Conservation (phyloP, 2,888 invertebrate genomes). For the Steinernema scapterisci region DNA sequence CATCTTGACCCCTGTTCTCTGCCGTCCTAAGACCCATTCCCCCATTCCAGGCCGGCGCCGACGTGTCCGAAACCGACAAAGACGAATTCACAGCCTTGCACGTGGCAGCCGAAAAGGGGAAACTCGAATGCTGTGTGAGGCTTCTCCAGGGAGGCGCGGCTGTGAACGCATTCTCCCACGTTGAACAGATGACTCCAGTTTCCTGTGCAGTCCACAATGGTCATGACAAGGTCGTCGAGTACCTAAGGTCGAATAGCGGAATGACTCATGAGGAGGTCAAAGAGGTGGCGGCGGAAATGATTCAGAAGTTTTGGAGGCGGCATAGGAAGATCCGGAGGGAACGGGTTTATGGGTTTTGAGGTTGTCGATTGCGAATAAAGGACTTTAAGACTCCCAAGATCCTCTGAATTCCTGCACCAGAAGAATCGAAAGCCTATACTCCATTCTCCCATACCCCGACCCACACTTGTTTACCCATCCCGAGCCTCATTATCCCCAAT, state of each 20-base stretch:
- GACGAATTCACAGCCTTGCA: conserved; percentile 50
- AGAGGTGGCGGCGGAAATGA: not conserved
- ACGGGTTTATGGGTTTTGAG: too few relatives aligned
- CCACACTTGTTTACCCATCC: too few relatives aligned
- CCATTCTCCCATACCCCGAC: too few relatives aligned
- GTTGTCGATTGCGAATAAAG: too few relatives aligned
- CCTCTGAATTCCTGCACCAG: too few relatives aligned
- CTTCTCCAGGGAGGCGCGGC: conserved; percentile 35
- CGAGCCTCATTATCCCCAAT: too few relatives aligned
- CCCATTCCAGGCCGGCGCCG: conserved; percentile 46
- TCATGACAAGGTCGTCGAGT: conserved; percentile 26
- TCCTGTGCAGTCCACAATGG: not conserved
- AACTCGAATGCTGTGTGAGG: conserved; percentile 36
- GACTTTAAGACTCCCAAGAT: too few relatives aligned
- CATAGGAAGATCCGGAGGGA: too few relatives aligned
- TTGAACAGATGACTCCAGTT: not conserved
- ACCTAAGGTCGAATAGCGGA: not conserved
- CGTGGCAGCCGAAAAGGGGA: conserved; percentile 43
- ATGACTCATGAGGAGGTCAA: conserved; percentile 5
- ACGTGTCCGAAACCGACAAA: conserved; percentile 49
- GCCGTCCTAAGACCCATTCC: not conserved
- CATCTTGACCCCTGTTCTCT: not conserved
- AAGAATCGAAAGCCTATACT: too few relatives aligned
- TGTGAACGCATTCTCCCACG: conserved; percentile 18
- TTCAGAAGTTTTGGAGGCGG: not conserved